A percentile compares a stretch with the other conserved stretches of the same genome.
phyloP scores from a whole-genome alignment of 1,140 invertebrate genomes.

The Lordiphosa collinella region DNA sequence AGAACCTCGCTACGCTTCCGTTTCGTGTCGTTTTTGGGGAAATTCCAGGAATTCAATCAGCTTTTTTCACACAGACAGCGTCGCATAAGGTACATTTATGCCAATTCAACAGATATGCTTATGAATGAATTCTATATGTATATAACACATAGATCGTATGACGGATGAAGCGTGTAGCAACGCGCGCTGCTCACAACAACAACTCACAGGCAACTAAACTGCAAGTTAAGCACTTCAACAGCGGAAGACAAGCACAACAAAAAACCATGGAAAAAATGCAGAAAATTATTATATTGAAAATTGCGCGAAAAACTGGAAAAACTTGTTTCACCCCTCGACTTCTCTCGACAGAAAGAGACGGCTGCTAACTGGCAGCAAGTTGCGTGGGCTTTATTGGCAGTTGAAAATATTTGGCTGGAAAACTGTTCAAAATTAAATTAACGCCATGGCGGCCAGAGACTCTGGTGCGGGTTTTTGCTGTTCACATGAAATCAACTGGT shows the following conservation, averaged over 20 bases:
- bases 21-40: constrained; percentile 36
- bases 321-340: constrained; percentile 42
- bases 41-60: constrained; percentile 67
- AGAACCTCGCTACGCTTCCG: constrained; percentile 48
- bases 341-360: constrained; percentile 45
- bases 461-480: background rate
- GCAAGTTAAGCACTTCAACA: constrained; percentile 56
- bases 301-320: constrained; percentile 71
- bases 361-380: constrained; percentile 37
- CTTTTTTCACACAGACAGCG: constrained; percentile 56
- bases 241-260: constrained; percentile 28
- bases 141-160: constrained; percentile 27
- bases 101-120: constrained; percentile 48
- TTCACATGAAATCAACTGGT: constrained; percentile 20
- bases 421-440: constrained; percentile 76
- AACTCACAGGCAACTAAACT: constrained; percentile 53
- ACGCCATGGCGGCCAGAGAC: constrained; percentile 60
- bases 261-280: constrained; percentile 23
- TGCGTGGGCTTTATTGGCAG: constrained; percentile 76
- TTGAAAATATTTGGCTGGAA: constrained; percentile 74
- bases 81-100: constrained; percentile 17
- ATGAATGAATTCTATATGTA: constrained; percentile 41
- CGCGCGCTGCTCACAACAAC: constrained; percentile 43
- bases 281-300: constrained; percentile 69
- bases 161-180: constrained; percentile 51